A percentile compares a stretch with the other conserved stretches of the same genome.
phyloP scores from a whole-genome alignment of 2,888 invertebrate genomes.

The Apotomis turbidana region DNA sequence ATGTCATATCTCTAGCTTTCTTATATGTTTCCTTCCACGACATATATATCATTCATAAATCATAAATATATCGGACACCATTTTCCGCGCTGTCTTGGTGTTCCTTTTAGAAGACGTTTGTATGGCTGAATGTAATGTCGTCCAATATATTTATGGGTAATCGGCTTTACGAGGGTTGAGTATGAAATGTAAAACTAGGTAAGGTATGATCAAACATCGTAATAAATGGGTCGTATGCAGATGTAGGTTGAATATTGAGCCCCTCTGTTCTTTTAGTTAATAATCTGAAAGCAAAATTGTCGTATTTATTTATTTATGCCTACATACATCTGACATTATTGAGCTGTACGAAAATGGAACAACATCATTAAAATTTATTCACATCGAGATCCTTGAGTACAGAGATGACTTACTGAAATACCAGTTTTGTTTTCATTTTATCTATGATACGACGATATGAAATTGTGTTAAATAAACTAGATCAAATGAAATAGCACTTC shows the following conservation, averaged over 20 bases:
- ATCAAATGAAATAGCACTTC: conserved; percentile 4
- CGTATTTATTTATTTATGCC: no score
- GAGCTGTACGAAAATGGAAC: no score
- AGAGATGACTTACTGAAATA: no score
- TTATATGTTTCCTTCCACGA: conserved; percentile 25
- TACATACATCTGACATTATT: no score
- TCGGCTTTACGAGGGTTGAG: conserved; percentile 11
- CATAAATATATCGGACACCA: conserved; percentile 32
- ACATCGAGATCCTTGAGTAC: no score
- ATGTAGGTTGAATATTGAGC: background rate
- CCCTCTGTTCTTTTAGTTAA: no score
- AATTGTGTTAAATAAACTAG: background rate
- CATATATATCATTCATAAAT: conserved; percentile 40
- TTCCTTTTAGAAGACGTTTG: conserved; percentile 17
- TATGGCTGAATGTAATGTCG: conserved; percentile 11
- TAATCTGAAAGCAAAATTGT: no score
- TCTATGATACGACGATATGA: background rate
- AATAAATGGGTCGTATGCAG: background rate
- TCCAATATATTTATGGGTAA: conserved; percentile 14
- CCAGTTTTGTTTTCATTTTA: background rate
- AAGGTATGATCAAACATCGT: background rate
- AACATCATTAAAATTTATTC: no score
- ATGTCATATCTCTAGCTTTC: conserved; percentile 24
- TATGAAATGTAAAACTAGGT: conserved; percentile 7
- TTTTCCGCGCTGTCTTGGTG: conserved; percentile 2